These are phyloP conservation scores for Scolopax mira DNA, from an alignment of 2,113 vertebrate genomes.

Conservation along the genomic window DNA sequence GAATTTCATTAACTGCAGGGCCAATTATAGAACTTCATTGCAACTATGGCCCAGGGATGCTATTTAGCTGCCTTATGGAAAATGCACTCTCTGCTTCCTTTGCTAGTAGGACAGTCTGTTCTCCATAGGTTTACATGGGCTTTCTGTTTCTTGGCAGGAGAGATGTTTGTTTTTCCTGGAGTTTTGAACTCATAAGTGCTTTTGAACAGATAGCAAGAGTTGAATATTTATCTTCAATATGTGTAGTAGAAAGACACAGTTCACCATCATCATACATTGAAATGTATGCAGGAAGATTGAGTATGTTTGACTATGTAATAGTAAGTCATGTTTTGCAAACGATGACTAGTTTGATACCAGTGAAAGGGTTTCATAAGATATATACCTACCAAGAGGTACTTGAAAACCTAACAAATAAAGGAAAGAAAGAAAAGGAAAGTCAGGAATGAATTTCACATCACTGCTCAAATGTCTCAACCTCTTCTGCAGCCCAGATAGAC, in stretches of 20 bases:
- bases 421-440: neutral
- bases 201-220: neutral
- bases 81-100: neutral
- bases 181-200: neutral
- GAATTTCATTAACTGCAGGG: constrained; percentile 28
- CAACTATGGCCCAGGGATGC: neutral
- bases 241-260: neutral
- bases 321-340: neutral
- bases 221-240: neutral
- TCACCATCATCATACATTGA: neutral
- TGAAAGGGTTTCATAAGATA: neutral
- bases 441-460: neutral
- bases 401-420: neutral
- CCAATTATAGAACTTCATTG: constrained; percentile 14
- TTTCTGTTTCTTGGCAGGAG: neutral
- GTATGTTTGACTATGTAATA: neutral
- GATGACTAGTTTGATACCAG: neutral
- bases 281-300: neutral
- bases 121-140: neutral
- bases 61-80: neutral
- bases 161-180: neutral
- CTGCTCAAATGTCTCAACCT: neutral
- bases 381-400: neutral
- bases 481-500: neutral
- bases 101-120: neutral